Evolutionary conservation across 2,113 vertebrate species (phyloP).

Genomic region (Zootoca vivipara): DNA sequence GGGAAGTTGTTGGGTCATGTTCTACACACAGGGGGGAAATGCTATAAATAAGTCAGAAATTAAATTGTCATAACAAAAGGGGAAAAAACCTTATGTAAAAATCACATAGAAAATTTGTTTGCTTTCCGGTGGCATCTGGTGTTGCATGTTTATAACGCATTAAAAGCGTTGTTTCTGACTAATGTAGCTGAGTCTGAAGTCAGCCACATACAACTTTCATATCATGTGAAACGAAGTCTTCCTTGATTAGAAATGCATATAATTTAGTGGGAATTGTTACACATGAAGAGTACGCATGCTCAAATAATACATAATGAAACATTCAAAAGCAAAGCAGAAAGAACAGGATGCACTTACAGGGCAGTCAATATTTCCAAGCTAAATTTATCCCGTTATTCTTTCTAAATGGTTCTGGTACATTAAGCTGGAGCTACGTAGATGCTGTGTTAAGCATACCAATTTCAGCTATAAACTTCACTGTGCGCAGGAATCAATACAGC

Average conservation of each 20-base stretch:
- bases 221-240: no score
- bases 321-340: background rate
- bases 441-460: constrained; percentile 12
- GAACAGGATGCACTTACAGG: background rate
- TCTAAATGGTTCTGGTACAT: background rate
- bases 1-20: no score
- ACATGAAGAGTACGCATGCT: background rate
- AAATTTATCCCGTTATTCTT: constrained; percentile 21
- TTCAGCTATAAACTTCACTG: constrained; percentile 20
- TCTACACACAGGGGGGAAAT: no score
- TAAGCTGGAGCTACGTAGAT: constrained; percentile 29
- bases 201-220: no score
- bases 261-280: background rate
- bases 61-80: no score
- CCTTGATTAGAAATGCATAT: background rate
- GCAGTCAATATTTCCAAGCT: constrained; percentile 19
- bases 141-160: no score
- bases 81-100: no score
- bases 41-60: no score
- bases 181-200: no score
- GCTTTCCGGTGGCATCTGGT: no score
- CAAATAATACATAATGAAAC: constrained; percentile 17
- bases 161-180: no score
- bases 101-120: no score
- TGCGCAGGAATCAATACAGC: constrained; percentile 33